Evolutionary conservation across 2,797 vertebrate species (phyloP), one percentile per base, ranked within the genome.

Genomic region (Aeoliscus strigatus): DNA sequence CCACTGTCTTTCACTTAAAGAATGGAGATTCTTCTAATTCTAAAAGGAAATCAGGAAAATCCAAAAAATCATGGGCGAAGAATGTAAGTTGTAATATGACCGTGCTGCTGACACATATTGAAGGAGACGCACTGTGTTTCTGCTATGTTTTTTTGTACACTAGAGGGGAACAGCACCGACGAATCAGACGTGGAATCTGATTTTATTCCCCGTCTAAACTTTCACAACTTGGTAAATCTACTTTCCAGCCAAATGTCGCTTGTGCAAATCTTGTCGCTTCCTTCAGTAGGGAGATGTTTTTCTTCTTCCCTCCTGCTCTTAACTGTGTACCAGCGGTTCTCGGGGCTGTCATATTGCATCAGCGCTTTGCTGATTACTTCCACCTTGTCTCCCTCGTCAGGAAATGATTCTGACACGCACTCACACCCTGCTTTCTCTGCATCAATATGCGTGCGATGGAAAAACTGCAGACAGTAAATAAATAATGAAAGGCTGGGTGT

Each of bases 341-440:
- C 77, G 51, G 70, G 75, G 73, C 87, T 89, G 87, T 90, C 87
- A 87, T 77, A 85, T 77, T 81, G 82, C 83, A 88, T 89, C 87
- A 90, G 85, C 66, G 81, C 80, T 75, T 72, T 79, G 68, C 85
- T 88, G 87, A 88, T 89, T 88, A 88, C 88, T 88, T 89, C 88
- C 86, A 89, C 87, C 87, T 88, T 88, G 87, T 90, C 88, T 88
- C 86, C 82, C 84, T 86, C 84, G 83, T 87, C 86, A 87, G 85
- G 84, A 86, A 89, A 90, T 88, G 82, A 87, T 87, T 90, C 81
- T 89, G 88, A 88, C 87, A 81, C 81, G 65, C 81, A 83, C 79
- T 86, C 87, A 86, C 84, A 85, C 86, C 81, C 86, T 71, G 79
- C 83, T 83, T 80, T 86, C 82, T 79, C 81, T 52, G 79, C 87